Base-by-base conservation (phyloP, 2,113 vertebrate genomes). In the Cardinalis cardinalis region DNA sequence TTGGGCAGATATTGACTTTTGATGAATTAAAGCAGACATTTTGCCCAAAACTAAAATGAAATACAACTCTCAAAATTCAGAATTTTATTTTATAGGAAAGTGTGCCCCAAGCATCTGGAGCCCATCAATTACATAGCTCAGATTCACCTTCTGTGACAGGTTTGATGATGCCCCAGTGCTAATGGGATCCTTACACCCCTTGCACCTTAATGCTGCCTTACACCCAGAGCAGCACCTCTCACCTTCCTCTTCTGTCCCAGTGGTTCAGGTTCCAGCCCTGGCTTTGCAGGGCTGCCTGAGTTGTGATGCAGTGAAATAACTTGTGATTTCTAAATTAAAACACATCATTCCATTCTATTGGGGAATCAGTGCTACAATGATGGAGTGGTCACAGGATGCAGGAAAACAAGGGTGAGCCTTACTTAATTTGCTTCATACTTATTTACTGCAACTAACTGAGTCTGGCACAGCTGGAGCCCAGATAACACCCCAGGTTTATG, bases 261-360 rank as follows among this genome's bases (percentile, higher is more conserved):
- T 0, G 2, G 55, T 41, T 55, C 40, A 55, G 24, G 55, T 18
- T 74, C 28, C 43, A 58, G n/a, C 15, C 18, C n/a, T 14, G 23
- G 49, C 56, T 43, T 49, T 74, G 32, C 26, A 81, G 60, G n/a
- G 26, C 34, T 88, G 60, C 20, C 52, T 74, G 26, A 58, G 19
- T 1, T 64, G 43, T 23, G 46, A 75, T 6, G 29, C 36, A 81
- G 24, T 64, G 51, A 18, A 66, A 7, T 20, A 90, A 83, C 18
- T 36, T 66, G 20, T 63, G 70, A 68, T 78, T 75, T 89, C 56
- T 71, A n/a, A 59, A 63, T 36, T 65, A 52, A 78, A 89, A 81
- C 14, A 70, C 10, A 55, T 16, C 6, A 10, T 38, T 79, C 34
- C 64, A 15, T 68, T 51, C 51, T 51, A 8, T 0, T 38, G 3